phyloP scores from a whole-genome alignment of 2,113 vertebrate genomes.

The Cynocephalus volans region DNA sequence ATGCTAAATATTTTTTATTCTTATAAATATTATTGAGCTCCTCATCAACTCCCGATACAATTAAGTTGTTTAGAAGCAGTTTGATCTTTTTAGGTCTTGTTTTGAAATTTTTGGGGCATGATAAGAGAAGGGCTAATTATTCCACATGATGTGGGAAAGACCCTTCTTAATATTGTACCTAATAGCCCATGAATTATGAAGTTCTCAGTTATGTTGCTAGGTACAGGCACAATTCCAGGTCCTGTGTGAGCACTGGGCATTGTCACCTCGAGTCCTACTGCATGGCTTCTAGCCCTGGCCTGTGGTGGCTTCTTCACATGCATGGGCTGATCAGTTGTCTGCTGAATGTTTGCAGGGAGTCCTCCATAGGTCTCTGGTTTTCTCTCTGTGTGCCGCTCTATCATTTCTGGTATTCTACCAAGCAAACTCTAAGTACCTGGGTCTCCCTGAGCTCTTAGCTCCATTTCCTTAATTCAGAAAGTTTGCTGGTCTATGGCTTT shows the following conservation, averaged over 20 bases:
- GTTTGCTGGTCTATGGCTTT: background rate
- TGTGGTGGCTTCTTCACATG: accelerated
- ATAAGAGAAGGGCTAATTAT: too few relatives aligned
- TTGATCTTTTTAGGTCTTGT: background rate
- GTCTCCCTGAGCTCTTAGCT: too few relatives aligned
- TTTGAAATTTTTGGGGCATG: background rate
- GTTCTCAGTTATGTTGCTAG: accelerated
- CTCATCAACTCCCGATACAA: accelerated
- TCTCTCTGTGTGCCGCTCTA: background rate
- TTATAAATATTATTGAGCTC: background rate
- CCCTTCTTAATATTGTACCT: background rate
- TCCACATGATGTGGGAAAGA: too few relatives aligned
- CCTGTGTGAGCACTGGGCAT: accelerated
- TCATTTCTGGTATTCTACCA: background rate
- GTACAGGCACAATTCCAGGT: background rate
- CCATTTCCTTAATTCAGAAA: background rate
- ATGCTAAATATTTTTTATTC: background rate
- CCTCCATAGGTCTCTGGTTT: accelerated
- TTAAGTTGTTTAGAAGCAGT: background rate
- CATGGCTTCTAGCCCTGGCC: too few relatives aligned
- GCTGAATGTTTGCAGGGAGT: too few relatives aligned
- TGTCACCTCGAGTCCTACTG: too few relatives aligned
- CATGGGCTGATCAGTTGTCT: accelerated
- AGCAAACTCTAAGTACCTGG: accelerated
- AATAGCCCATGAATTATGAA: accelerated